Percentiles rank a stretch among this genome's conserved stretches.
Conservation (phyloP, 92 coral and sea anemone genomes). For the Paramuricea clavata region DNA sequence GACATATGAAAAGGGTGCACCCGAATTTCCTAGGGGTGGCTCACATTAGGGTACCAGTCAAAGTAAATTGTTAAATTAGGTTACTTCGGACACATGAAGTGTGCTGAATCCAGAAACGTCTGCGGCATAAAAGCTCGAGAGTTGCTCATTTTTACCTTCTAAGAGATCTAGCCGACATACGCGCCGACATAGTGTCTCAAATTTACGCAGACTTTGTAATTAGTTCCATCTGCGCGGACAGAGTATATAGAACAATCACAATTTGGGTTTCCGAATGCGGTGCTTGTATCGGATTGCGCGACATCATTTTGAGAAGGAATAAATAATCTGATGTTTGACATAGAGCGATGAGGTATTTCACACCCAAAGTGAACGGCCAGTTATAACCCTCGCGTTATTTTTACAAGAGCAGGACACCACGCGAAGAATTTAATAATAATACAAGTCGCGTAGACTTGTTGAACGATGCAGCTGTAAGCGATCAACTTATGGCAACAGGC, state of each 20-base stretch:
- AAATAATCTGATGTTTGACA: slow-evolving; percentile 31
- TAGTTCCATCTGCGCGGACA: slow-evolving; percentile 37
- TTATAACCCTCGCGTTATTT: slow-evolving; percentile 41
- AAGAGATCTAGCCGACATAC: slow-evolving; percentile 31
- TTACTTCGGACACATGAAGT: slow-evolving; percentile 1
- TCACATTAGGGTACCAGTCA: neutral
- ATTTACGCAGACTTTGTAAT: slow-evolving; percentile 24
- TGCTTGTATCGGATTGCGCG: slow-evolving; percentile 35
- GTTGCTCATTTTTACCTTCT: slow-evolving; percentile 6
- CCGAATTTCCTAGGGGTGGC: neutral
- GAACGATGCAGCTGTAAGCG: slow-evolving; percentile 61
- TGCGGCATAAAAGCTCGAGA: neutral
- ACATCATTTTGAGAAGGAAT: neutral
- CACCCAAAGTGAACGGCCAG: slow-evolving; percentile 26
- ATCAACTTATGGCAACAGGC: slow-evolving; percentile 56
- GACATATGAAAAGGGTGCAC: neutral
- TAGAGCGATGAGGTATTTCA: slow-evolving; percentile 51
- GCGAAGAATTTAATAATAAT: slow-evolving; percentile 47
- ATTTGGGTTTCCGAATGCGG: slow-evolving; percentile 37
- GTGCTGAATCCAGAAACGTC: neutral
- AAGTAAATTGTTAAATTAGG: neutral
- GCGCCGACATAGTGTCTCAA: slow-evolving; percentile 47
- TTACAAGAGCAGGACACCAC: slow-evolving; percentile 34
- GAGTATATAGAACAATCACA: neutral
- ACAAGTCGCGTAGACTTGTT: slow-evolving; percentile 55